Percentiles rank a stretch among this genome's conserved stretches.
Conservation (phyloP, 2,797 vertebrate genomes). For the Momotus momota region DNA sequence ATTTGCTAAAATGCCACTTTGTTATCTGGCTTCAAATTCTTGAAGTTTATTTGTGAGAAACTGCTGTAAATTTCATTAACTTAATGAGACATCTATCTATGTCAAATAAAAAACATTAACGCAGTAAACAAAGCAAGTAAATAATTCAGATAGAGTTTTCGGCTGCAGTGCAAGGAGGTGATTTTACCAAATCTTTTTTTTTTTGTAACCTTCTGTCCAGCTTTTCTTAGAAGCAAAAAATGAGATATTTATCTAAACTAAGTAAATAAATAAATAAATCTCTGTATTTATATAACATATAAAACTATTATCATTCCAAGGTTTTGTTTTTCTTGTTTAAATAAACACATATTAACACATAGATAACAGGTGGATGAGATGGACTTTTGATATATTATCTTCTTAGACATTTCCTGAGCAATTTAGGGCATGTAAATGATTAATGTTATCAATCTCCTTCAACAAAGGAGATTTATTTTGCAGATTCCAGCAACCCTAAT, state of each 20-base stretch:
- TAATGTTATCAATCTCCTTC: conserved; percentile 13
- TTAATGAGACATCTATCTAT: neutral
- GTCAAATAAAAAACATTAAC: neutral
- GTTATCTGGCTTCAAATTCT: neutral
- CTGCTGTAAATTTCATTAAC: neutral
- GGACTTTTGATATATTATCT: conserved; percentile 32
- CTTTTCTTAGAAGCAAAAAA: neutral
- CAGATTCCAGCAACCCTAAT: conserved; percentile 18
- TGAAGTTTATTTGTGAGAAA: neutral
- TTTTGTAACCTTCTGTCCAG: neutral
- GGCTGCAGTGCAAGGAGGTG: neutral
- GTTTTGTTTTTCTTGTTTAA: neutral
- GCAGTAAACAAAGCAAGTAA: neutral
- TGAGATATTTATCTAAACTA: neutral
- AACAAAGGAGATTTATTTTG: conserved; percentile 32
- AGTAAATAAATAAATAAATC: neutral
- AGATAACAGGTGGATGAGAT: neutral
- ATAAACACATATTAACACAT: neutral
- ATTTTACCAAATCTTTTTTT: conserved; percentile 16
- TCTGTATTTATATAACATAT: no score
- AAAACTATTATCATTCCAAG: neutral
- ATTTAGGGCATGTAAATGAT: conserved; percentile 22
- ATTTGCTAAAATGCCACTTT: neutral
- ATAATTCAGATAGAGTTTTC: neutral
- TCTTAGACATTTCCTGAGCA: conserved; percentile 7